These are phyloP conservation scores for Sycobia sp. DNA, from an alignment of 1,140 invertebrate species.

Conservation along the genomic window DNA sequence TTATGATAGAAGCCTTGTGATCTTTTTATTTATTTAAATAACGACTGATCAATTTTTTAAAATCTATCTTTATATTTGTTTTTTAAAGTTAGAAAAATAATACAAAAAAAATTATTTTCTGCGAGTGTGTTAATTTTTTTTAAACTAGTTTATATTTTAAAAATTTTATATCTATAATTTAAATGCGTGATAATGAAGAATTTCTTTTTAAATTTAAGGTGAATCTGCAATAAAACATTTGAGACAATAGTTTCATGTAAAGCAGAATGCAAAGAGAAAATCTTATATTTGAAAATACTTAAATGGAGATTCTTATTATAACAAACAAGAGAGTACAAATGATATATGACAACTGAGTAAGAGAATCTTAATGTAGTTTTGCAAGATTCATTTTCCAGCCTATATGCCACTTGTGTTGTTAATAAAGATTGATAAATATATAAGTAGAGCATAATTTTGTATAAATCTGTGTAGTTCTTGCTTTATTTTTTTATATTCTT, in stretches of 20 bases:
- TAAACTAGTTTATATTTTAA: constrained; percentile 10
- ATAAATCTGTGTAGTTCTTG: constrained; percentile 18
- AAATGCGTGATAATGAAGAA: constrained; percentile 10
- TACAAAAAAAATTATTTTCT: constrained; percentile 20
- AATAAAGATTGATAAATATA: background rate
- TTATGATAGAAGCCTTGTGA: constrained; percentile 1
- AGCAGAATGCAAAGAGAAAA: background rate
- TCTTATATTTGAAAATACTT: constrained; percentile 3
- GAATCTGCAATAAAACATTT: constrained; percentile 5
- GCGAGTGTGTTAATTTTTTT: constrained; percentile 23
- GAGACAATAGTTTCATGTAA: constrained; percentile 3
- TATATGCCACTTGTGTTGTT: constrained; percentile 1
- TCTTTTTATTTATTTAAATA: constrained; percentile 9
- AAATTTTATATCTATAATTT: background rate
- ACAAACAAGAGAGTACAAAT: constrained; percentile 29
- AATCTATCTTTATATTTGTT: constrained; percentile 12
- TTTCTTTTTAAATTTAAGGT: constrained; percentile 29
- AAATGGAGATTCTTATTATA: constrained; percentile 8
- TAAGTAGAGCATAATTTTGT: constrained; percentile 13
- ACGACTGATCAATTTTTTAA: constrained; percentile 4
- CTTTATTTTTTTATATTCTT: constrained; percentile 24
- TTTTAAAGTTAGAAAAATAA: constrained; percentile 18
- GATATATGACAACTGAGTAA: constrained; percentile 7
- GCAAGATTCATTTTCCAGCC: background rate
- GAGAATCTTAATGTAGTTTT: constrained; percentile 4